Evolutionary conservation across 2,888 invertebrate species (phyloP).

Genomic region (Hydriomena furcata): DNA sequence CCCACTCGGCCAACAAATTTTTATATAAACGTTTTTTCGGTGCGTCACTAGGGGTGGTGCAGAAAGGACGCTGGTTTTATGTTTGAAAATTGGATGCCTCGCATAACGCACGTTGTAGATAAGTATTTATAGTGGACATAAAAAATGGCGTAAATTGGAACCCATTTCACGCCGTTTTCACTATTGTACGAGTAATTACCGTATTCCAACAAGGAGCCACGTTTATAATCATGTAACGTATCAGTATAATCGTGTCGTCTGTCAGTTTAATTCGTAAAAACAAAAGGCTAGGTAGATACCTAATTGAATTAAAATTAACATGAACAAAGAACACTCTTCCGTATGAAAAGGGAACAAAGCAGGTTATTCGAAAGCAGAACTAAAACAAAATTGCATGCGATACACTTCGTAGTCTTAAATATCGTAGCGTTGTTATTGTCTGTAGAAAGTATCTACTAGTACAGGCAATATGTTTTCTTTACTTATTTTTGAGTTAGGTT

Average conservation of each 20-base stretch:
- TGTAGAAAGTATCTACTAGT: slow-evolving; percentile 6
- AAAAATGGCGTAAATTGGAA: background rate
- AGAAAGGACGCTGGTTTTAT: background rate
- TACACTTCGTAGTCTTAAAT: slow-evolving; percentile 15
- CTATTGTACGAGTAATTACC: no score
- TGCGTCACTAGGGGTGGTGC: no score
- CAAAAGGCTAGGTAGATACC: background rate
- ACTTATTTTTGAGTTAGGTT: no score
- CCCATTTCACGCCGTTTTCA: no score
- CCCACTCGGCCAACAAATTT: no score
- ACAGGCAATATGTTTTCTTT: slow-evolving; percentile 9
- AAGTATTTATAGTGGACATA: background rate
- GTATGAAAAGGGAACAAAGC: background rate
- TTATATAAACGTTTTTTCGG: no score
- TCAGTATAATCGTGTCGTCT: no score
- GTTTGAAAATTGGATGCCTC: background rate
- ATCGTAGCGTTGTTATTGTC: slow-evolving; percentile 18
- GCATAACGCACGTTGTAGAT: background rate
- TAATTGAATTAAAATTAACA: background rate
- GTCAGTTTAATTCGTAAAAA: no score
- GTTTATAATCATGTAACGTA: no score
- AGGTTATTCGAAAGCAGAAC: background rate
- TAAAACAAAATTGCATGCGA: slow-evolving; percentile 11
- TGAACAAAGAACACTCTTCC: slow-evolving; percentile 1
- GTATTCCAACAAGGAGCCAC: no score